Conservation (phyloP, 2,797 vertebrate genomes). For the Neostethus bicornis region DNA sequence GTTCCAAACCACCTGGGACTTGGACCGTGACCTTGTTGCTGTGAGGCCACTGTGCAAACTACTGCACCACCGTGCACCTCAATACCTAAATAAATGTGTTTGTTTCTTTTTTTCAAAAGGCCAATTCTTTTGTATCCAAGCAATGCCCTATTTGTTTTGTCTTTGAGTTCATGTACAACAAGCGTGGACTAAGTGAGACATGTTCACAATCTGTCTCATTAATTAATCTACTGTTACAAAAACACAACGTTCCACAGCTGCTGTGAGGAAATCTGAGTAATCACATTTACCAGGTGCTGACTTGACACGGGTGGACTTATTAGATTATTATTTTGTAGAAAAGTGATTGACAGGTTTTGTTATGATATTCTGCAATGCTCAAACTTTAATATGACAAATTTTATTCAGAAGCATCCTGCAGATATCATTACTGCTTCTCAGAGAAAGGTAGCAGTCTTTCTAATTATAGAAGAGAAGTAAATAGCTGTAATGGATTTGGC, state of each 20-base stretch:
- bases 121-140: not conserved
- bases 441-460: not conserved
- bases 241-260: not conserved
- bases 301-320: conserved; percentile 15
- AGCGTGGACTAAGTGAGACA: not conserved
- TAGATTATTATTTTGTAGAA: conserved; percentile 26
- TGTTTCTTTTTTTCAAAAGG: not conserved
- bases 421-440: conserved; percentile 1
- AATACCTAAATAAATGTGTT: too few species aligned
- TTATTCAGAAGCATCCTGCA: conserved; percentile 7
- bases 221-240: not conserved
- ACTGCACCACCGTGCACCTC: too few species aligned
- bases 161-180: not conserved
- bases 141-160: not conserved
- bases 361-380: conserved; percentile 5
- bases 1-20: too few species aligned
- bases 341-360: conserved; percentile 28
- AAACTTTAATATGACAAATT: conserved; percentile 12
- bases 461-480: conserved; percentile 7
- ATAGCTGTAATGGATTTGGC: not conserved
- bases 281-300: conserved; percentile 18
- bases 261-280: not conserved
- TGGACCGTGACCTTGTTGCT: too few species aligned
- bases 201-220: not conserved
- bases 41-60: too few species aligned